Evolutionary conservation across 2,113 vertebrate genomes (phyloP), one percentile per base, ranked within the genome.

Genomic region (Poicephalus meyeri): DNA sequence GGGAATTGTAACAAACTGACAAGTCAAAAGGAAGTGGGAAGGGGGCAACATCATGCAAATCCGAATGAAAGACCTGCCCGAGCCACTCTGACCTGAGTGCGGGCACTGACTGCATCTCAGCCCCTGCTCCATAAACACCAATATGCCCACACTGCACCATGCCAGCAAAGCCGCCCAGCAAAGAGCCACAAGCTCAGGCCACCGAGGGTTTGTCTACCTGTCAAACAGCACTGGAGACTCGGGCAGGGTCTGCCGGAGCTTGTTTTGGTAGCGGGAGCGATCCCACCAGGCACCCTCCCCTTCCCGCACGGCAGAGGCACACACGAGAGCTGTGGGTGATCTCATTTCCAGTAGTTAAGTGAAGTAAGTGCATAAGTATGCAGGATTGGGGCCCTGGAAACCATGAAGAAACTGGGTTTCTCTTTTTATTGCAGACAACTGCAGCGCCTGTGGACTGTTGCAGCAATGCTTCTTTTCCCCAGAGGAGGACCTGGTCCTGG

Each of bases 281-380:
- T 83, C 68, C 41, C 86, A 55, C 44, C 0, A 3, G 44, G 70
- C 82, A 77, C 88, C 58, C 69, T 70, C 61, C 84, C 88, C 85
- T 85, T 89, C 86, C 86, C 11, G 86, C 31, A 28, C 65, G 44
- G 95, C 95, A 72, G 81, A 93, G 90, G 83, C 95, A 80, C 92
- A 91, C 90, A 80, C 19, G 41, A 90, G 95, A 93, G 91, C 95
- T 50, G 86, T 35, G 93, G 89, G 94, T 97, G 96, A 97, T 91
- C 96, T 97, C 96, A 97, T 97, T 96, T 96, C 96, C 96, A 96
- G 96, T 95, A 96, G 95, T 95, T 94, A 77, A 95, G 93, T 97
- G 95, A 97, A 97, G 96, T 96, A 96, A 96, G 93, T 96, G 94
- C 94, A n/a, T 91, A 95, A 95, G 91, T 96, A 95, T 97, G 95